Evolutionary conservation across 2,888 invertebrate genomes (phyloP).

Genomic region (Lasioglossum malachurum): DNA sequence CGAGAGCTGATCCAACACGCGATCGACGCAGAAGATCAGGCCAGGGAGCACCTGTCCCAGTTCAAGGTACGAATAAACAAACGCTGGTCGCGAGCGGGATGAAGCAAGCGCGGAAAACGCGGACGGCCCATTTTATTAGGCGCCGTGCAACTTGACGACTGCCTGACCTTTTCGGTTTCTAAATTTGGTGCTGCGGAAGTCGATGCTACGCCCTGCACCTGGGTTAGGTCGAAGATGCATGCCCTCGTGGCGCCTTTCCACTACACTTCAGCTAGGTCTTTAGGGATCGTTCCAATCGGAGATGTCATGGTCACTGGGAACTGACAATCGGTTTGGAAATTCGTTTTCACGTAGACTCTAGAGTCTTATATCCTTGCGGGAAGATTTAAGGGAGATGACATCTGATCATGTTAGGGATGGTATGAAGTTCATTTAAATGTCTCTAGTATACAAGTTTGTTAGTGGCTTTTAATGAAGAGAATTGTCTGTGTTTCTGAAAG

Average conservation of each 20-base stretch:
- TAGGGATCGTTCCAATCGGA: conserved; percentile 4
- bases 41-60: conserved; percentile 88
- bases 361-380: not conserved
- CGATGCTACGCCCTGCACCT: conserved; percentile 59
- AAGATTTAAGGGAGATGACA: not conserved
- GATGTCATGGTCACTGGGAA: conserved; percentile 33
- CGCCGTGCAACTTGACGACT: conserved; percentile 77
- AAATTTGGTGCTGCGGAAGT: conserved; percentile 79
- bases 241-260: conserved; percentile 32
- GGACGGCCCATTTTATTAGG: conserved; percentile 59
- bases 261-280: conserved; percentile 6
- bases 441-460: not conserved
- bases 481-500: not conserved
- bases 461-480: not conserved
- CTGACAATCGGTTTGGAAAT: not conserved
- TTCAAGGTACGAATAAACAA: conserved; percentile 84
- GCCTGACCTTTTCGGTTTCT: conserved; percentile 82
- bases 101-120: conserved; percentile 47
- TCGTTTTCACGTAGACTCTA: not conserved
- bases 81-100: conserved; percentile 28
- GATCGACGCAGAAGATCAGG: conserved; percentile 89
- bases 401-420: not conserved
- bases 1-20: conserved; percentile 89
- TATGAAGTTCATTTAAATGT: not conserved
- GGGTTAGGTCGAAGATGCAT: conserved; percentile 44